Percentiles rank a stretch among this genome's conserved stretches.
phyloP scores from a whole-genome alignment of 2,797 vertebrate genomes.

The Zalophus californianus region DNA sequence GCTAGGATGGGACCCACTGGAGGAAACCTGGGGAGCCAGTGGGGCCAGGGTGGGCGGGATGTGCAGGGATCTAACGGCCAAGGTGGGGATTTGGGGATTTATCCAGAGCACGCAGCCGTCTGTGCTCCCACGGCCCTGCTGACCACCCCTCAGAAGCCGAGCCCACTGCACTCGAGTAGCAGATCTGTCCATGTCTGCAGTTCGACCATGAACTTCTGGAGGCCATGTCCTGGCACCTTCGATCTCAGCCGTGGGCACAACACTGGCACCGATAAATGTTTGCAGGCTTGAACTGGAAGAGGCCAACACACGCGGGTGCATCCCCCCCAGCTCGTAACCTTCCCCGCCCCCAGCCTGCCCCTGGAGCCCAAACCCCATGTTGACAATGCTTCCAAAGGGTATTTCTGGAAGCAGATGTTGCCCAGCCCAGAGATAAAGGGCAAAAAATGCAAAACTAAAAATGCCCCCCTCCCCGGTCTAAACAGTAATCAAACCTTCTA shows the following conservation, averaged over 20 bases:
- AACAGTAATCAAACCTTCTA: not conserved
- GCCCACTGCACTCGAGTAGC: too few relatives aligned
- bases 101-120: not conserved
- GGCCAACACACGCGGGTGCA: not conserved
- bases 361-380: not conserved
- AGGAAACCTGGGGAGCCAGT: not conserved
- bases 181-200: not conserved
- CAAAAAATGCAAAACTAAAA: not conserved
- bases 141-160: not conserved
- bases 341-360: not conserved
- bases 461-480: not conserved
- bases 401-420: not conserved
- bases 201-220: not conserved
- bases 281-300: not conserved
- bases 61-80: not conserved
- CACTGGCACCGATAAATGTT: not conserved
- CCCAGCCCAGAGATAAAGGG: not conserved
- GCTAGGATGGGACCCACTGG: not conserved
- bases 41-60: accelerated
- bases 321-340: too few relatives aligned
- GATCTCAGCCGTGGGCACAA: not conserved
- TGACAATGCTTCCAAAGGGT: not conserved
- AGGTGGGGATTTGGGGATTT: not conserved
- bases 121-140: accelerated
- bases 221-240: not conserved